A percentile compares a stretch with the other conserved stretches of the same genome.
Conservation (phyloP, 1,140 invertebrate species). For the Drosophila tropicalis region DNA sequence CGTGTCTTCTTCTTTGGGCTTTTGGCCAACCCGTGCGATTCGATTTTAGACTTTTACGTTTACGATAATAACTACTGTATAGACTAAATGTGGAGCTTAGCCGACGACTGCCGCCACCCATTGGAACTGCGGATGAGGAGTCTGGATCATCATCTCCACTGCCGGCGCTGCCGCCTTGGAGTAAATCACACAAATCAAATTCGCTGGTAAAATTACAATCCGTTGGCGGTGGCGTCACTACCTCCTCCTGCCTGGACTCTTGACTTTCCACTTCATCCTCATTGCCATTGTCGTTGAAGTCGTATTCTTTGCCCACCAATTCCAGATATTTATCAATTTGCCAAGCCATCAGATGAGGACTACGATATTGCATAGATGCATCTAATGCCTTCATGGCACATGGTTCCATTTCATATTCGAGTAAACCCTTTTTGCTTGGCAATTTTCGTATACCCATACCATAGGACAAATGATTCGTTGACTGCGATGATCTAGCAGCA, state of each 20-base stretch:
- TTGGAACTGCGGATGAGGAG: background rate
- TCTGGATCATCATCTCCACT: conserved; percentile 60
- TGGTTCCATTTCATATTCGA: conserved; percentile 75
- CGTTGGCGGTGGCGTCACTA: conserved; percentile 66
- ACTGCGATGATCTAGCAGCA: conserved; percentile 10
- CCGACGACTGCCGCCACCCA: conserved; percentile 39
- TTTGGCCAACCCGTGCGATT: conserved; percentile 88
- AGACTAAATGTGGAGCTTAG: conserved; percentile 40
- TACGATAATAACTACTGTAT: conserved; percentile 68
- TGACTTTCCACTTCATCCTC: conserved; percentile 5
- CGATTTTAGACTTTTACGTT: conserved; percentile 70
- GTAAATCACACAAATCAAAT: conserved; percentile 72
- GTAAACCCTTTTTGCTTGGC: conserved; percentile 70
- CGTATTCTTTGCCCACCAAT: conserved; percentile 54
- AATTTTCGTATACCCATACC: conserved; percentile 65
- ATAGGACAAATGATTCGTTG: conserved; percentile 22
- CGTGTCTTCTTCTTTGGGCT: conserved; percentile 78
- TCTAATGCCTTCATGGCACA: conserved; percentile 61
- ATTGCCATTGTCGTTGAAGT: conserved; percentile 33
- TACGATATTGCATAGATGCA: conserved; percentile 54
- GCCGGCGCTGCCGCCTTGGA: conserved; percentile 43
- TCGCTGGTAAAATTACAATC: conserved; percentile 75
- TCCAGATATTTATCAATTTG: conserved; percentile 74
- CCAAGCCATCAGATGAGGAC: conserved; percentile 59
- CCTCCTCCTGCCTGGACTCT: background rate